Percentiles rank a stretch among this genome's conserved stretches.
Conservation (phyloP, 1,140 invertebrate species). For the Lepidurus arcticus region DNA sequence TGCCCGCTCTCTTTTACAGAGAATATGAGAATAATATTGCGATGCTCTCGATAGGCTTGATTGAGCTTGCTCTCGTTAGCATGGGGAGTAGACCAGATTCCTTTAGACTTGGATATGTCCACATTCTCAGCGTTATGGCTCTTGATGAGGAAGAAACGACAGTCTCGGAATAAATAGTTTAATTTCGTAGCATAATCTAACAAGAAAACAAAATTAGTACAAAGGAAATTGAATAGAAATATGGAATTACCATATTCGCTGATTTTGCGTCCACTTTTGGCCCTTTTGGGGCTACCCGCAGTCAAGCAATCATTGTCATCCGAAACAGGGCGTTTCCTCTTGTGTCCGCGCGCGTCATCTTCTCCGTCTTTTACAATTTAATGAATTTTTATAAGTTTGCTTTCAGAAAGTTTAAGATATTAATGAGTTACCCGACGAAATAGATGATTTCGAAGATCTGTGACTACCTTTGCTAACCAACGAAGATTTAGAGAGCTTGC, state of each 20-base stretch:
- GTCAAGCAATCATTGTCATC: conserved; percentile 7
- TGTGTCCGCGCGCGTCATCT: conserved; percentile 30
- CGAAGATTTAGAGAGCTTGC: conserved; percentile 58
- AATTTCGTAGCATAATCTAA: conserved; percentile 83
- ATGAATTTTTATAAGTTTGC: conserved; percentile 5
- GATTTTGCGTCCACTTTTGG: conserved; percentile 26
- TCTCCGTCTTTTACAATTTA: conserved; percentile 22
- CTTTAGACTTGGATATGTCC: conserved; percentile 85
- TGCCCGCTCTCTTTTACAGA: conserved; percentile 97
- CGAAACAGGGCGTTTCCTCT: conserved; percentile 29
- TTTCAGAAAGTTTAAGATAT: neutral
- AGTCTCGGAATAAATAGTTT: conserved; percentile 90
- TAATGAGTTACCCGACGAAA: neutral
- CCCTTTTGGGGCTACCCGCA: conserved; percentile 15
- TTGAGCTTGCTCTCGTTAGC: conserved; percentile 96
- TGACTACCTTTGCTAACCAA: conserved; percentile 66
- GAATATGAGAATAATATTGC: conserved; percentile 93
- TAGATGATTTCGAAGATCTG: conserved; percentile 56
- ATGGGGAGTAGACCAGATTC: conserved; percentile 94
- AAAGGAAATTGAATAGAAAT: neutral
- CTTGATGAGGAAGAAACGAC: conserved; percentile 94
- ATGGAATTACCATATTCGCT: conserved; percentile 28
- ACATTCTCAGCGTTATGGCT: conserved; percentile 97
- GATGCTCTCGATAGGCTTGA: conserved; percentile 81
- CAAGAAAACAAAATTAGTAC: conserved; percentile 41